These are phyloP conservation scores for Subacronicta megacephala DNA, from an alignment of 2,888 invertebrate species.

Conservation along the genomic window DNA sequence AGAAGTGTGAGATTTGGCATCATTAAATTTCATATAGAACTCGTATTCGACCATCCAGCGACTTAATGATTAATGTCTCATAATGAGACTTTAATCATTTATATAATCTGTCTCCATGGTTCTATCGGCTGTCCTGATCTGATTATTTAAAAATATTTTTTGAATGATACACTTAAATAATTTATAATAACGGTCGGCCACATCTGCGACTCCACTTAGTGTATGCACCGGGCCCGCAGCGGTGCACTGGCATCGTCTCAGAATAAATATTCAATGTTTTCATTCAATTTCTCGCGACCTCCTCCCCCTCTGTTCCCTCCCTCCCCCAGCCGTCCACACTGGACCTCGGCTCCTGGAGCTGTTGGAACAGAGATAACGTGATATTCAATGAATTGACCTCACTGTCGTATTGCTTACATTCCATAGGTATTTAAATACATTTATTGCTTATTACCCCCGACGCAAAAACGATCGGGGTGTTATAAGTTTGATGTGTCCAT, in stretches of 20 bases:
- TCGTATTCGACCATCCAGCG: no score
- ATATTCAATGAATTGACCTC: slow-evolving; percentile 53
- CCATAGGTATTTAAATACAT: slow-evolving; percentile 24
- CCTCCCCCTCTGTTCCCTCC: slow-evolving; percentile 43
- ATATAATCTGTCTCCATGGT: no score
- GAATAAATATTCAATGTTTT: slow-evolving; percentile 88
- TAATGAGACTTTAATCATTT: no score
- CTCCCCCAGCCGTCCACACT: slow-evolving; percentile 19
- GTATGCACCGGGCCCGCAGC: slow-evolving; percentile 57
- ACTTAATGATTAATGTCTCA: no score
- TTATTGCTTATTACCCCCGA: no score
- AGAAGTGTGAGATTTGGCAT: no score
- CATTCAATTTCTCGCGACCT: slow-evolving; percentile 81
- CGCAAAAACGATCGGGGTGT: no score
- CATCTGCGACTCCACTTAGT: slow-evolving; percentile 43
- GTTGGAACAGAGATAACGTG: slow-evolving; percentile 66
- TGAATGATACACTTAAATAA: no score
- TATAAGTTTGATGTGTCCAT: no score
- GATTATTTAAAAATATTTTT: not conserved
- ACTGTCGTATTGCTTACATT: slow-evolving; percentile 26
- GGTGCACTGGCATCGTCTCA: slow-evolving; percentile 73
- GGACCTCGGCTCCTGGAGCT: slow-evolving; percentile 53
- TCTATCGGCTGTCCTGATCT: no score
- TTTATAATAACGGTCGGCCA: no score
- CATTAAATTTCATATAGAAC: no score